A percentile compares a stretch with the other conserved stretches of the same genome.
Evolutionary conservation across 2,888 invertebrate genomes (phyloP).

Genomic region (Troides helena): DNA sequence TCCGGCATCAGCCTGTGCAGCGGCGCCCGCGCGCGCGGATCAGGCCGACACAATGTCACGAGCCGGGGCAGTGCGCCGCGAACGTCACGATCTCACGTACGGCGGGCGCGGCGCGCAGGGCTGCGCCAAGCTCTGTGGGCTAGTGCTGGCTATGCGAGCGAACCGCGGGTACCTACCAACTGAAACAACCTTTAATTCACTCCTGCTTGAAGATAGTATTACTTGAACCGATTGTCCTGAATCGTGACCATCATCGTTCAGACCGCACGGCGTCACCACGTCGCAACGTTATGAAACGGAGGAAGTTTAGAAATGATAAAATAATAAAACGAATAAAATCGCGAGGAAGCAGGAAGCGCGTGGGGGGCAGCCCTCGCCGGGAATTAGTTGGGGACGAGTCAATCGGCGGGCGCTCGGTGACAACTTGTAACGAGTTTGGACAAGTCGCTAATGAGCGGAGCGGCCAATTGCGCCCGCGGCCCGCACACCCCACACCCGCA

Average conservation of each 20-base stretch:
- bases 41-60: constrained; percentile 30
- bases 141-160: too few species aligned
- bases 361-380: constrained; percentile 31
- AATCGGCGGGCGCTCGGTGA: constrained; percentile 43
- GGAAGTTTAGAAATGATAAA: too few species aligned
- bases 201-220: too few species aligned
- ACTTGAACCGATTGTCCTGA: neutral
- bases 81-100: constrained; percentile 68
- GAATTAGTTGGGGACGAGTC: constrained; percentile 46
- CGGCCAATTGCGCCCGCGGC: constrained; percentile 33
- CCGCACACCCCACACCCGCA: constrained; percentile 8
- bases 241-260: neutral
- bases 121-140: constrained; percentile 3
- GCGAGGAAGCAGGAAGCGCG: neutral
- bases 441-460: constrained; percentile 72
- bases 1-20: constrained; percentile 42
- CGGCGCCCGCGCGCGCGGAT: constrained; percentile 33
- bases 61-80: constrained; percentile 43
- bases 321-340: too few species aligned
- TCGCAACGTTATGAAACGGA: too few species aligned
- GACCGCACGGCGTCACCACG: too few species aligned
- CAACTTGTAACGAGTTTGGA: constrained; percentile 74
- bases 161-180: too few species aligned
- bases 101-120: constrained; percentile 38
- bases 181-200: neutral